phyloP scores from a whole-genome alignment of 2,797 vertebrate genomes.

The Fratercula arctica region DNA sequence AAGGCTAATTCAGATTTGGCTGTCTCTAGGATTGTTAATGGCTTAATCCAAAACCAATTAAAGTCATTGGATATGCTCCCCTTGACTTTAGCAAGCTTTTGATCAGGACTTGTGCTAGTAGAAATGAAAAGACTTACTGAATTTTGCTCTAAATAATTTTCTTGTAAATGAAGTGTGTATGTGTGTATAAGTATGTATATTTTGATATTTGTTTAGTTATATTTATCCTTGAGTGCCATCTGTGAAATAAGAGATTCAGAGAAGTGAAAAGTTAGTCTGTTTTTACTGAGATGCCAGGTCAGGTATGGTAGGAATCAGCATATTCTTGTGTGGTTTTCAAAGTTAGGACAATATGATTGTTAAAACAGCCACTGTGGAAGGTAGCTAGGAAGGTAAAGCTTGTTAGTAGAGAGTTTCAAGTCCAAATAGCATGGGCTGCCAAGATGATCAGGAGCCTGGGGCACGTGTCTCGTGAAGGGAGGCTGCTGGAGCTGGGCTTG shows the following conservation, averaged over 20 bases:
- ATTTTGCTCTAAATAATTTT: neutral
- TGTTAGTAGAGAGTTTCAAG: neutral
- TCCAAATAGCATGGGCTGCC: neutral
- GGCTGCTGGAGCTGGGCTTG: fast-evolving
- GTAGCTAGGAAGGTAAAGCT: neutral
- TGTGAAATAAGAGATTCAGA: neutral
- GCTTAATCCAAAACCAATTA: neutral
- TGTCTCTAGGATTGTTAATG: neutral
- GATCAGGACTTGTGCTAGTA: neutral
- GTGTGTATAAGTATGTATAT: neutral
- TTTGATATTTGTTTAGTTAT: neutral
- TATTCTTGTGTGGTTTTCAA: neutral
- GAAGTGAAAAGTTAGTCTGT: neutral
- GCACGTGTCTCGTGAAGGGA: fast-evolving
- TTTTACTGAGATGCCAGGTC: neutral
- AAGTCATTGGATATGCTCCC: neutral
- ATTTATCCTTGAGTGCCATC: neutral
- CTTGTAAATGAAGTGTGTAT: neutral
- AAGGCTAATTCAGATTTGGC: neutral
- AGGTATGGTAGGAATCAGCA: neutral
- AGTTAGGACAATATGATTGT: neutral
- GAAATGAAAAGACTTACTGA: neutral
- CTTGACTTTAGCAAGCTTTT: neutral
- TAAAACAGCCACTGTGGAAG: neutral
- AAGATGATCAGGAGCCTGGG: neutral